Conservation (phyloP, 2,797 vertebrate species). For the Anabacerthia variegaticeps region DNA sequence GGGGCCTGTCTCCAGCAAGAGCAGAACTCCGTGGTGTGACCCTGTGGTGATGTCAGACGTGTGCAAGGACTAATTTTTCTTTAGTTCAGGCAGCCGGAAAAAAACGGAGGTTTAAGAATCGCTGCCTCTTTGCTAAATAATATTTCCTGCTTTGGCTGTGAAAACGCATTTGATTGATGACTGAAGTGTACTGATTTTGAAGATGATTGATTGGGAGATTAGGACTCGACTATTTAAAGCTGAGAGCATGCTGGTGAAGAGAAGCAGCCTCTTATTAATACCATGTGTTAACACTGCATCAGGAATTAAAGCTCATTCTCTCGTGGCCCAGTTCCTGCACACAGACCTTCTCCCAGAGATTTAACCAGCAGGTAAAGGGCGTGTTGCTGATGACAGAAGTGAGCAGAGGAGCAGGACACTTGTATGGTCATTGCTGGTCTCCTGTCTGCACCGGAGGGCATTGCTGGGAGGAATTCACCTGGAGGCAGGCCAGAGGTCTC, state of each 20-base stretch:
- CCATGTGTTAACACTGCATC: neutral
- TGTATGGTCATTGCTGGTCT: neutral
- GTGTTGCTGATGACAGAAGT: rapidly evolving
- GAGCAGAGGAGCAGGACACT: neutral
- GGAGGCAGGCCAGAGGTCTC: neutral
- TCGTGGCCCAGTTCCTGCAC: neutral
- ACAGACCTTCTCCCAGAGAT: neutral
- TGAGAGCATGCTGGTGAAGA: neutral
- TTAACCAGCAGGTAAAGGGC: neutral
- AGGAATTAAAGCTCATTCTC: neutral
- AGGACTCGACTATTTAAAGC: neutral
- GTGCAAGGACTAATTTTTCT: neutral
- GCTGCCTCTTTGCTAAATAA: neutral
- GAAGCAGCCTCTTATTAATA: neutral
- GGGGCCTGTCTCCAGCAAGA: neutral
- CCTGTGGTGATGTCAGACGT: neutral
- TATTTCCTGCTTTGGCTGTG: neutral
- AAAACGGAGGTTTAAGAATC: neutral
- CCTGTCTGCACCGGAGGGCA: neutral
- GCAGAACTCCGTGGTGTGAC: neutral
- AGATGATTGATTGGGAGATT: constrained; percentile 29
- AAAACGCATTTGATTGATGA: neutral
- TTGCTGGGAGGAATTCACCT: neutral
- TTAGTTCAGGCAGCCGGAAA: neutral
- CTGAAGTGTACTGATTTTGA: neutral